Conservation (phyloP, 35 echinoderm and acorn worm species). For the Stichopus chloronotus region DNA sequence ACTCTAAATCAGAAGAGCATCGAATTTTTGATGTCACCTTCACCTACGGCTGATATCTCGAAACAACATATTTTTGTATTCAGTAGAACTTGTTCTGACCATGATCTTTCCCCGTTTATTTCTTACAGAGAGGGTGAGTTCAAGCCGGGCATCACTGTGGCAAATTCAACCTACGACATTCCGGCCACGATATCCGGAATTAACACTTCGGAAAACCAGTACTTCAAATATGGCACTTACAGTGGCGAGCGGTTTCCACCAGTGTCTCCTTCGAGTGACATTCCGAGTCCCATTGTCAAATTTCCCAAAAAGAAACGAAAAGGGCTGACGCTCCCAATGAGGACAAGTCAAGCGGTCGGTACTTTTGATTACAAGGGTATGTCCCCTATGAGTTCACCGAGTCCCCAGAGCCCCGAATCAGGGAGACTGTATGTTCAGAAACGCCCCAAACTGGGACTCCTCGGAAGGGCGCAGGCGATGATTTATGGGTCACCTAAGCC, state of each 20-base stretch:
- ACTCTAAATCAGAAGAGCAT: no score
- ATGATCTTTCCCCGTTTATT: neutral
- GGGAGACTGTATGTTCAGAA: slow-evolving; percentile 41
- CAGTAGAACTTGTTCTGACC: no score
- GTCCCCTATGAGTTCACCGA: slow-evolving; percentile 12
- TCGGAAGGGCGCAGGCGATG: slow-evolving; percentile 52
- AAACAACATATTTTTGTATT: no score
- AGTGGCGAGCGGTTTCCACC: slow-evolving; percentile 42
- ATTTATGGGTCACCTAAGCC: slow-evolving; percentile 49
- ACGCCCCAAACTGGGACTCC: slow-evolving; percentile 43
- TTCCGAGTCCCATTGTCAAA: neutral
- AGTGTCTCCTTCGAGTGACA: slow-evolving; percentile 21
- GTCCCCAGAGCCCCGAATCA: slow-evolving; percentile 27
- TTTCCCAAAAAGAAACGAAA: slow-evolving; percentile 43
- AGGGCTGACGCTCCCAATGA: slow-evolving; percentile 26
- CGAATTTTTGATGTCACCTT: no score
- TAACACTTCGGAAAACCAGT: slow-evolving; percentile 28
- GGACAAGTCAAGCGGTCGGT: slow-evolving; percentile 19
- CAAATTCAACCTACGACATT: slow-evolving; percentile 51
- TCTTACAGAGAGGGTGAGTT: slow-evolving; percentile 25
- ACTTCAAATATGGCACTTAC: slow-evolving; percentile 53
- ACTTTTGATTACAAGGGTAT: slow-evolving; percentile 36
- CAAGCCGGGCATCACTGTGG: slow-evolving; percentile 29
- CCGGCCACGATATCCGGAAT: slow-evolving; percentile 52
- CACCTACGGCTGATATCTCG: no score